Evolutionary conservation across 2,797 vertebrate genomes (phyloP).

Genomic region (Gorsachius magnificus): DNA sequence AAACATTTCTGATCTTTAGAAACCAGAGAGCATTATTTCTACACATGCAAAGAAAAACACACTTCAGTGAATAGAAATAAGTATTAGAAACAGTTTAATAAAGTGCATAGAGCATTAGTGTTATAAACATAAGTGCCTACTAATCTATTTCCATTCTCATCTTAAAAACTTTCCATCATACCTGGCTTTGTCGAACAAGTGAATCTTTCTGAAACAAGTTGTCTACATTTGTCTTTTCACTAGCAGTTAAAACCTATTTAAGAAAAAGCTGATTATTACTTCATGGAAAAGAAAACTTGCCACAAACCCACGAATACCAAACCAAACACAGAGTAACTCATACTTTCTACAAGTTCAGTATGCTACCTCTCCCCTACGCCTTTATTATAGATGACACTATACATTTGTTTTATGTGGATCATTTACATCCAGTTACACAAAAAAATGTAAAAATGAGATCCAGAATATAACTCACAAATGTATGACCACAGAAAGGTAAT

Average conservation of each 20-base stretch:
- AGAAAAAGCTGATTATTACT: conserved; percentile 17
- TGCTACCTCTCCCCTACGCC: neutral
- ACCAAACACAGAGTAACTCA: neutral
- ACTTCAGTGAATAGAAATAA: neutral
- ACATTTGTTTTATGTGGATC: neutral
- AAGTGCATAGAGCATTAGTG: neutral
- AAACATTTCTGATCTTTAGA: neutral
- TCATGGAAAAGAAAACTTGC: neutral
- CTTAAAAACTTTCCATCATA: conserved; percentile 55
- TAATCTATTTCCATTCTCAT: neutral
- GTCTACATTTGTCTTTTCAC: conserved; percentile 90
- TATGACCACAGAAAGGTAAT: neutral
- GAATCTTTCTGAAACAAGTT: conserved; percentile 92
- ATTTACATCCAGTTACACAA: neutral
- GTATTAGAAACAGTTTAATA: neutral
- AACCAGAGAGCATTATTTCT: neutral
- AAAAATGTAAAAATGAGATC: neutral
- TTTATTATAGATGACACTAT: neutral
- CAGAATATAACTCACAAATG: neutral
- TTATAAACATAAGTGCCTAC: neutral
- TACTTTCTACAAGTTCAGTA: neutral
- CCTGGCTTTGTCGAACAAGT: conserved; percentile 94
- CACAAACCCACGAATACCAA: neutral
- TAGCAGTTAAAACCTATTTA: conserved; percentile 81
- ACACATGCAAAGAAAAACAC: neutral